Evolutionary conservation across 1,140 invertebrate species (phyloP).

Genomic region (Cotesia glomerata): DNA sequence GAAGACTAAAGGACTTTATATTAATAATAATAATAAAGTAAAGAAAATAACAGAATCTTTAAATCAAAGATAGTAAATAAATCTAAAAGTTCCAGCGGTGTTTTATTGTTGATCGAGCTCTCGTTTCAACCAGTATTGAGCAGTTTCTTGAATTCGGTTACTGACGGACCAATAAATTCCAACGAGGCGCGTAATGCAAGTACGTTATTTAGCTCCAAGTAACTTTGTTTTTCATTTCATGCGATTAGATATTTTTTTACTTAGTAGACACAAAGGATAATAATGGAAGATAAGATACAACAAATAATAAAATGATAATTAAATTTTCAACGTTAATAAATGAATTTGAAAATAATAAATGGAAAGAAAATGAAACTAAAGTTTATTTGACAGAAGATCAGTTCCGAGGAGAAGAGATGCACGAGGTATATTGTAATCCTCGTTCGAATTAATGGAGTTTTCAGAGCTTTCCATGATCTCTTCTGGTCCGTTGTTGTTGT

Average conservation of each 20-base stretch:
- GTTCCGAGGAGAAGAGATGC: not conserved
- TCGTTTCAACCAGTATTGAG: not conserved
- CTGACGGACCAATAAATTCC: not conserved
- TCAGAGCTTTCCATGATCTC: not conserved
- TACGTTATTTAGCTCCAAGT: no score
- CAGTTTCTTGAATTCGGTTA: not conserved
- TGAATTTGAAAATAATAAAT: not conserved
- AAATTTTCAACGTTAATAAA: not conserved
- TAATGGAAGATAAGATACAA: not conserved
- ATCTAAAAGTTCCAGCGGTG: not conserved
- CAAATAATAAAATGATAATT: not conserved
- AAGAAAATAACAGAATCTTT: not conserved
- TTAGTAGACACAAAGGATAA: not conserved
- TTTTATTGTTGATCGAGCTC: not conserved
- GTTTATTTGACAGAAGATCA: not conserved
- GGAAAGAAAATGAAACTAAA: not conserved
- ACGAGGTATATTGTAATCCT: no score
- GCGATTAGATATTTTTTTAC: not conserved
- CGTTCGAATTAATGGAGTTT: not conserved
- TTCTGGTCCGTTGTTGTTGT: not conserved
- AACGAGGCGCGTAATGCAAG: no score
- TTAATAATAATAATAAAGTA: not conserved
- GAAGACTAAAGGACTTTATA: not conserved
- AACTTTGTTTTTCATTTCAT: not conserved
- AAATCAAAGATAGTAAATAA: not conserved